Conservation (phyloP, 2,888 invertebrate species). For the Ditula angustiorana region DNA sequence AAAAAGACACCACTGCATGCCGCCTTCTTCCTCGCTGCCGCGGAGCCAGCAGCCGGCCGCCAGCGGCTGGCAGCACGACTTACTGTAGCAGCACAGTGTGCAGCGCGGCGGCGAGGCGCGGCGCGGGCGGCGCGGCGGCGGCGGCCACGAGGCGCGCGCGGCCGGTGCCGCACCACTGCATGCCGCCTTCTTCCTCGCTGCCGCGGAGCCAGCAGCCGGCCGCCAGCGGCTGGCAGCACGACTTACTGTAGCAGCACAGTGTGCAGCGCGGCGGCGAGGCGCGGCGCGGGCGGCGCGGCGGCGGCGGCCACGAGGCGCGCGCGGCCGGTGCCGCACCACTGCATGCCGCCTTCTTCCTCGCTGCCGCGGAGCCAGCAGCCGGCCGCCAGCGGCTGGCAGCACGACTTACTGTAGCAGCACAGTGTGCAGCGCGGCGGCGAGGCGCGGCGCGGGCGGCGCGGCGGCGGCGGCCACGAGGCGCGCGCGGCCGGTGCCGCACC, state of each 20-base stretch:
- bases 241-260: constrained; percentile 40
- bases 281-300: constrained; percentile 49
- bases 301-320: constrained; percentile 62
- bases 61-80: background rate
- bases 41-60: background rate
- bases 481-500: no score
- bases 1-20: no score
- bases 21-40: background rate
- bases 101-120: constrained; percentile 60
- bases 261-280: constrained; percentile 58
- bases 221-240: background rate
- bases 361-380: background rate
- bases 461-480: constrained; percentile 63
- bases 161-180: constrained; percentile 45
- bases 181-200: background rate
- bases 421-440: constrained; percentile 52
- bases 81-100: constrained; percentile 42
- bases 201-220: background rate
- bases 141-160: constrained; percentile 61
- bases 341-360: background rate
- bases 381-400: background rate
- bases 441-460: no score
- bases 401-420: constrained; percentile 38
- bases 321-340: constrained; percentile 49
- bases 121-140: constrained; percentile 50